phyloP scores from a whole-genome alignment of 2,888 invertebrate genomes.

The Harpalus rubripes region DNA sequence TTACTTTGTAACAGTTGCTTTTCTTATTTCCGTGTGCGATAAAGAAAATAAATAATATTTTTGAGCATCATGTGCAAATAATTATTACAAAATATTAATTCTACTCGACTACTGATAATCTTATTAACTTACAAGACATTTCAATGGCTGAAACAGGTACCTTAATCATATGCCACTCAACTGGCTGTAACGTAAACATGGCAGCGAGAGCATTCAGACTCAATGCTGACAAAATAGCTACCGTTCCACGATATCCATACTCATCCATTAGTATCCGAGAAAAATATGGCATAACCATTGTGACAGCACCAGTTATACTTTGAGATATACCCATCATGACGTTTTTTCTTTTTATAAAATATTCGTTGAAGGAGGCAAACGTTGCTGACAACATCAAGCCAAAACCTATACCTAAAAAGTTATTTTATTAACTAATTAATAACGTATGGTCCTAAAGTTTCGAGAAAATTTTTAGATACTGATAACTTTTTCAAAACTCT shows the following conservation, averaged over 20 bases:
- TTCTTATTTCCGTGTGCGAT: neutral
- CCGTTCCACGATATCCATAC: constrained; percentile 86
- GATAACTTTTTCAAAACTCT: too few relatives aligned
- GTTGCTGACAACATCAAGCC: constrained; percentile 87
- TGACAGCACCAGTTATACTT: constrained; percentile 83
- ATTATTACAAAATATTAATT: neutral
- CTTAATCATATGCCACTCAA: constrained; percentile 84
- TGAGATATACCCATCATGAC: constrained; percentile 89
- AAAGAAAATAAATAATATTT: neutral
- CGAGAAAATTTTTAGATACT: too few relatives aligned
- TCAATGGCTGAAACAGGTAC: constrained; percentile 72
- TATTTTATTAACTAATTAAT: too few relatives aligned
- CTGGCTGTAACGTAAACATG: constrained; percentile 86
- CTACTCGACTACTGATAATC: neutral
- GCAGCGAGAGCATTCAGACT: constrained; percentile 84
- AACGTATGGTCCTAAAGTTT: too few relatives aligned
- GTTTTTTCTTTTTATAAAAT: constrained; percentile 85
- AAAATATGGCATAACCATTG: constrained; percentile 84
- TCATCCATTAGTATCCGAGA: constrained; percentile 81
- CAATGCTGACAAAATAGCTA: constrained; percentile 83
- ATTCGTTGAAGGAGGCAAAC: constrained; percentile 87
- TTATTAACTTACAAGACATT: constrained; percentile 60
- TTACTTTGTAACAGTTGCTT: too few relatives aligned
- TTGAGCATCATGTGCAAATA: neutral
- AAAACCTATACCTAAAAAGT: constrained; percentile 82